phyloP scores from a whole-genome alignment of 1,140 invertebrate genomes.

The Ceratosolen solmsi region DNA sequence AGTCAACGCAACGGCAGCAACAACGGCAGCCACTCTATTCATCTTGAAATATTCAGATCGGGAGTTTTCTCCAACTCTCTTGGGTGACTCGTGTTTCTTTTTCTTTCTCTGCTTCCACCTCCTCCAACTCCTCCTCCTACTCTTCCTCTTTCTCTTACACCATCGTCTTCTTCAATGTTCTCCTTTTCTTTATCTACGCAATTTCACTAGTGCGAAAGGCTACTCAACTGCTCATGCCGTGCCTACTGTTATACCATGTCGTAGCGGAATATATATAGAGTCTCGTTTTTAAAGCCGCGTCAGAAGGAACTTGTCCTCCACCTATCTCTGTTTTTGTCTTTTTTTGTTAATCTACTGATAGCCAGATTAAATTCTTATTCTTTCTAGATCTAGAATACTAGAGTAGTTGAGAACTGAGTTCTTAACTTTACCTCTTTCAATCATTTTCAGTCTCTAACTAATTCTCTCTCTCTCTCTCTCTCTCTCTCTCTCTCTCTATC shows the following conservation, averaged over 20 bases:
- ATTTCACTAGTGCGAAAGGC: background rate
- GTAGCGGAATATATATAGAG: constrained; percentile 24
- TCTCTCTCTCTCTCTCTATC: background rate
- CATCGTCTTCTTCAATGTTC: too few relatives aligned
- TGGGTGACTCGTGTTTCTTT: background rate
- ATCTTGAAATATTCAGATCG: constrained; percentile 50
- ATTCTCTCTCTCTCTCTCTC: background rate
- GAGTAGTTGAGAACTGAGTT: too few relatives aligned
- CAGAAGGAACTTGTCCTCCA: background rate
- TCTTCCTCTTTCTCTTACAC: background rate
- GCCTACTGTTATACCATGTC: background rate
- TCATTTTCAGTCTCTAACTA: background rate
- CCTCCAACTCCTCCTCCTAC: background rate
- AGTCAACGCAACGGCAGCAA: constrained; percentile 11
- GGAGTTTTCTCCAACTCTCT: constrained; percentile 42
- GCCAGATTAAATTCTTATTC: too few relatives aligned
- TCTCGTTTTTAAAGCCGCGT: constrained; percentile 8
- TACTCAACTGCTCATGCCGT: background rate
- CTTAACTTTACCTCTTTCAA: too few relatives aligned
- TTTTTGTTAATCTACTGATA: too few relatives aligned
- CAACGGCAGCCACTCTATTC: constrained; percentile 45
- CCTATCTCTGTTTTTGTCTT: too few relatives aligned
- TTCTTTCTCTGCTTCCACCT: constrained; percentile 1
- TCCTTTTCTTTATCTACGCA: too few relatives aligned
- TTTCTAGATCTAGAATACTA: too few relatives aligned